Conservation (phyloP, 1,140 invertebrate genomes). For the Trypoxylus dichotomus region DNA sequence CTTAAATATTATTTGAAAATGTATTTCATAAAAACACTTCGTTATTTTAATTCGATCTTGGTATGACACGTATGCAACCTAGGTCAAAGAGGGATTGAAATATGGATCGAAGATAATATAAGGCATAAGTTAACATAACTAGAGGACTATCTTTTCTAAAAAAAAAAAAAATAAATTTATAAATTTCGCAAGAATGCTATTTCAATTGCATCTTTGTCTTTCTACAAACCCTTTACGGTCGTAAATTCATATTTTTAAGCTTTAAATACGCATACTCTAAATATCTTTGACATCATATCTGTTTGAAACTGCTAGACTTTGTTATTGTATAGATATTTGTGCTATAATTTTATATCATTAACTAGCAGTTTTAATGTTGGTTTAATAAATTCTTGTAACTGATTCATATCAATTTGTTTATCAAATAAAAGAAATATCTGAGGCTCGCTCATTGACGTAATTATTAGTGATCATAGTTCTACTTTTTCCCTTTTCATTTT, state of each 20-base stretch:
- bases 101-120: too few relatives aligned
- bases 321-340: slow-evolving; percentile 20
- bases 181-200: too few relatives aligned
- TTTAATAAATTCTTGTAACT: slow-evolving; percentile 47
- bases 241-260: neutral
- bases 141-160: too few relatives aligned
- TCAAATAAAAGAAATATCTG: slow-evolving; percentile 44
- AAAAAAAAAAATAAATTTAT: too few relatives aligned
- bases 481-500: slow-evolving; percentile 41
- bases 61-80: too few relatives aligned
- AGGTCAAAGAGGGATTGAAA: too few relatives aligned
- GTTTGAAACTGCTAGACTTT: slow-evolving; percentile 39
- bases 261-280: slow-evolving; percentile 4
- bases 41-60: too few relatives aligned
- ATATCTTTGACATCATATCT: slow-evolving; percentile 39
- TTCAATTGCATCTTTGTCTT: too few relatives aligned
- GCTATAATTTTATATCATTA: slow-evolving; percentile 36
- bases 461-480: slow-evolving; percentile 38
- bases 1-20: too few relatives aligned
- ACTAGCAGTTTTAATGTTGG: slow-evolving; percentile 38
- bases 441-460: slow-evolving; percentile 29
- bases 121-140: too few relatives aligned
- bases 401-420: slow-evolving; percentile 53
- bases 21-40: too few relatives aligned
- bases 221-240: neutral